Percentiles rank a stretch among this genome's conserved stretches.
These are phyloP conservation scores for Homalodisca vitripennis DNA, from an alignment of 1,140 invertebrate genomes.

Conservation along the genomic window DNA sequence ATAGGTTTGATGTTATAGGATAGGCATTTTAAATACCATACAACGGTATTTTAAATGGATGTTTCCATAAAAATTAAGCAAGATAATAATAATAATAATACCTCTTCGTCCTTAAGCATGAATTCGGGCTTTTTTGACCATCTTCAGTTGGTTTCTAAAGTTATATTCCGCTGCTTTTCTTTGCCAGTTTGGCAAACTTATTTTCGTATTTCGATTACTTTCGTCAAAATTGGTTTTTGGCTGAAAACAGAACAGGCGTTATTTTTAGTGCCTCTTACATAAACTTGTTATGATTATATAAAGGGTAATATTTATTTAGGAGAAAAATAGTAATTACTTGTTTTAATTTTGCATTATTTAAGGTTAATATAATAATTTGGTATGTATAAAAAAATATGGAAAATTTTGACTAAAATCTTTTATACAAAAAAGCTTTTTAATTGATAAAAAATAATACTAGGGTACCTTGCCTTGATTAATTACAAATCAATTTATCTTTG, in stretches of 20 bases:
- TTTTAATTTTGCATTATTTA: background rate
- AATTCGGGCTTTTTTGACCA: slow-evolving; percentile 65
- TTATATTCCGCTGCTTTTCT: slow-evolving; percentile 60
- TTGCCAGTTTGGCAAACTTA: slow-evolving; percentile 60
- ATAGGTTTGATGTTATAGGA: too few species aligned
- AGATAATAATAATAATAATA: too few species aligned
- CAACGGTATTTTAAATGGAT: too few species aligned
- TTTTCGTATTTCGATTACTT: slow-evolving; percentile 74
- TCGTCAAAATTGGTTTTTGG: slow-evolving; percentile 65
- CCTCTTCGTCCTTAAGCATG: slow-evolving; percentile 59
- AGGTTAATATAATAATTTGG: background rate
- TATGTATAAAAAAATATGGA: background rate
- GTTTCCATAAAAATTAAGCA: too few species aligned
- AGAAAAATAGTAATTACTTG: background rate
- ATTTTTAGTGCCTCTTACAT: background rate
- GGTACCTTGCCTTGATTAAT: too few species aligned
- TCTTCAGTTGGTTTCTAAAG: slow-evolving; percentile 49
- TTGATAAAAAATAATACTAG: too few species aligned
- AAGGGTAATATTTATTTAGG: background rate
- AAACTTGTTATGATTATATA: background rate
- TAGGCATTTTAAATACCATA: too few species aligned
- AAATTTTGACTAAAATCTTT: background rate
- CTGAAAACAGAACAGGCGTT: background rate
- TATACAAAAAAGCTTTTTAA: background rate
- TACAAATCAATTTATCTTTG: too few species aligned